Conservation (phyloP, 1,140 invertebrate species). For the Drosophila nigromelanica region DNA sequence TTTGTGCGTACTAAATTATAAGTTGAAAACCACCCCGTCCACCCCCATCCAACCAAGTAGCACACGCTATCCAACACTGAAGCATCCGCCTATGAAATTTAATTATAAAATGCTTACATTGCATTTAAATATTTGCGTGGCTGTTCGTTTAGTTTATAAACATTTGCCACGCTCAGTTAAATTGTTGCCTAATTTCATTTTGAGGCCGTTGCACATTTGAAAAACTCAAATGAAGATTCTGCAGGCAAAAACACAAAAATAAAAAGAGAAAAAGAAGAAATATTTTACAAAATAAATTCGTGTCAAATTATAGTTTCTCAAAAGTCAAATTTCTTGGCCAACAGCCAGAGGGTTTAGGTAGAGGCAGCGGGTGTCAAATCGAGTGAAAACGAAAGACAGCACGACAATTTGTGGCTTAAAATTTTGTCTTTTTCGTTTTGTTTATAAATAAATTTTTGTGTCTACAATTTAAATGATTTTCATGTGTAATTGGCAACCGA, state of each 20-base stretch:
- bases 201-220: constrained; percentile 11
- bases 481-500: constrained; percentile 30
- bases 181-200: constrained; percentile 39
- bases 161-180: constrained; percentile 50
- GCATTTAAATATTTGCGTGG: constrained; percentile 61
- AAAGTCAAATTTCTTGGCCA: constrained; percentile 68
- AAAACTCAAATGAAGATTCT: constrained; percentile 7
- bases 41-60: not conserved
- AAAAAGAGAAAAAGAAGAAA: constrained; percentile 16
- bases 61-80: not conserved
- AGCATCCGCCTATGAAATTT: constrained; percentile 56
- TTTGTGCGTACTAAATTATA: constrained; percentile 46
- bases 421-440: constrained; percentile 10
- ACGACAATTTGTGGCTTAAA: constrained; percentile 21
- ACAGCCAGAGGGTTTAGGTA: constrained; percentile 17
- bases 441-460: constrained; percentile 27
- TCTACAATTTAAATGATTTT: constrained; percentile 26
- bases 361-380: not conserved
- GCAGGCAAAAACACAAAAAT: not conserved
- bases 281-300: constrained; percentile 60
- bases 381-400: not conserved
- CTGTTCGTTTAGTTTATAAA: constrained; percentile 66
- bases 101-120: constrained; percentile 80
- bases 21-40: constrained; percentile 25
- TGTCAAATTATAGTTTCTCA: constrained; percentile 77